A percentile compares a stretch with the other conserved stretches of the same genome.
Evolutionary conservation across 2,797 vertebrate genomes (phyloP).

Genomic region (Myotis daubentonii): DNA sequence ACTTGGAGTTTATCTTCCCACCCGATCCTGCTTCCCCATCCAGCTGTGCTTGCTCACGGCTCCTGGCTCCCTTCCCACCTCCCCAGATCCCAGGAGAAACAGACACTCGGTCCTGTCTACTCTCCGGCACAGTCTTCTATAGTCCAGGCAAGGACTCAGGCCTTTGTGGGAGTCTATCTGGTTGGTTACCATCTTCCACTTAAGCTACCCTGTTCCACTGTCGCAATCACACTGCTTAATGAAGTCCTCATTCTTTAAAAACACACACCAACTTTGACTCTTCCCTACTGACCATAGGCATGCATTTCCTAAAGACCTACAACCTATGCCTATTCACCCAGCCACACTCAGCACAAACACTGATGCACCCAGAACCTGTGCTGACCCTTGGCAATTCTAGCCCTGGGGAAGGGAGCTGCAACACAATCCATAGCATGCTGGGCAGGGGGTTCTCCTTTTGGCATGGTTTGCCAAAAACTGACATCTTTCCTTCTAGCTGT

Average conservation of each 20-base stretch:
- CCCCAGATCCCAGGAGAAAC: not conserved
- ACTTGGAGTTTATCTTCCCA: not conserved
- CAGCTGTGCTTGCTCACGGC: accelerated
- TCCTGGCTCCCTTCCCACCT: not conserved
- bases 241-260: not conserved
- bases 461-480: not conserved
- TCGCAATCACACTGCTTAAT: not conserved
- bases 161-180: not conserved
- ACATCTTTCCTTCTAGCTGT: not conserved
- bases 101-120: accelerated
- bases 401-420: not conserved
- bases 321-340: accelerated
- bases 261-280: not conserved
- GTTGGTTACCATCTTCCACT: not conserved
- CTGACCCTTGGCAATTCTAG: not conserved
- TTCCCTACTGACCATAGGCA: not conserved
- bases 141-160: accelerated
- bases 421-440: accelerated
- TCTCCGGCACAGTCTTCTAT: too few relatives aligned
- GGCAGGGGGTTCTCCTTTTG: not conserved
- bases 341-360: not conserved
- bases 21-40: too few relatives aligned
- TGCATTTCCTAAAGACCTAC: not conserved
- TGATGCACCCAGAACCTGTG: accelerated
- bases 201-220: not conserved